Percentiles rank a stretch among this genome's conserved stretches.
Evolutionary conservation across 2,888 invertebrate genomes (phyloP).

Genomic region (Teinopalpus imperialis): DNA sequence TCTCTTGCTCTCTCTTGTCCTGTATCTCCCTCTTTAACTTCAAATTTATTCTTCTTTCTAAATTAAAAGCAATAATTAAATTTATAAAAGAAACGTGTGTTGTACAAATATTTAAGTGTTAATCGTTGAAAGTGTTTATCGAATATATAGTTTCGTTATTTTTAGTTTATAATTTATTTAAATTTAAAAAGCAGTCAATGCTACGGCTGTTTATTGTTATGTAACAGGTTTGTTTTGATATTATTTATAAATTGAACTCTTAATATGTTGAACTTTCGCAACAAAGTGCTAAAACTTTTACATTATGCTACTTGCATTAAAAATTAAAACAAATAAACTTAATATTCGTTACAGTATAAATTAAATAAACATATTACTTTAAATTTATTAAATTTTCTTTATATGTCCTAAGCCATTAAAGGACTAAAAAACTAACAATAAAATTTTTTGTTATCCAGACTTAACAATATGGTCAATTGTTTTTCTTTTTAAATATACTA

Average conservation of each 20-base stretch:
- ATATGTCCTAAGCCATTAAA: too few relatives aligned
- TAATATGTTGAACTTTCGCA: not conserved
- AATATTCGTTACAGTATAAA: too few relatives aligned
- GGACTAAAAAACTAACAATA: too few relatives aligned
- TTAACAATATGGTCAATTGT: too few relatives aligned
- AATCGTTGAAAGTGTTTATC: constrained; percentile 17
- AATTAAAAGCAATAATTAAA: constrained; percentile 20
- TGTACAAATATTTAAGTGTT: constrained; percentile 21
- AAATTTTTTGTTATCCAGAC: too few relatives aligned
- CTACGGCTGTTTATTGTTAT: constrained; percentile 27
- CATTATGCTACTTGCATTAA: too few relatives aligned
- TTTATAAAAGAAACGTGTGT: constrained; percentile 18
- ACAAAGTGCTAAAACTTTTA: not conserved
- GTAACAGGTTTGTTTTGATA: constrained; percentile 26
- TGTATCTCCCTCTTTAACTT: constrained; percentile 24
- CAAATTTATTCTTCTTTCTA: constrained; percentile 21
- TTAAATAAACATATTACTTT: too few relatives aligned
- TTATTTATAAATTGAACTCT: constrained; percentile 12
- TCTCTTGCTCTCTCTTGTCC: constrained; percentile 25
- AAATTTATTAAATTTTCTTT: too few relatives aligned
- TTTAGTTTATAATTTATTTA: constrained; percentile 22
- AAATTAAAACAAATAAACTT: too few relatives aligned
- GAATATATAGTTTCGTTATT: constrained; percentile 1
- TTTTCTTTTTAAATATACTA: too few relatives aligned
- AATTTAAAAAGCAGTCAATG: constrained; percentile 17